These are phyloP conservation scores for Percina caprodes DNA, from an alignment of 2,113 vertebrate genomes.

Conservation along the genomic window DNA sequence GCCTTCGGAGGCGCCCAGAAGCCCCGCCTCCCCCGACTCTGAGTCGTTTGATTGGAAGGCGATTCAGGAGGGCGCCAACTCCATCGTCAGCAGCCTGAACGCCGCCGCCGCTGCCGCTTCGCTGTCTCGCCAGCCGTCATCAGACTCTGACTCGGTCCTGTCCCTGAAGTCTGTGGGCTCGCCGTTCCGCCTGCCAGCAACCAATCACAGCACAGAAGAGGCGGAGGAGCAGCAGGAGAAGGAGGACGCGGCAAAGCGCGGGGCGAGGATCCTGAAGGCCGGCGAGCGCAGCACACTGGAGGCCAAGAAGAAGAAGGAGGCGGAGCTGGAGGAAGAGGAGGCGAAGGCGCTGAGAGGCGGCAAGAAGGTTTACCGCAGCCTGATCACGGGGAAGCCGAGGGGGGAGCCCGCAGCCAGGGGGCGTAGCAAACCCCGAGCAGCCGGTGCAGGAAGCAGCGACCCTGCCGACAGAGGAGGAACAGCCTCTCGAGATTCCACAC, in stretches of 20 bases:
- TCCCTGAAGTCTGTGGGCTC: slow-evolving; percentile 98
- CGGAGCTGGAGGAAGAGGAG: slow-evolving; percentile 58
- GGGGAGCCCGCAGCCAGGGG: slow-evolving; percentile 76
- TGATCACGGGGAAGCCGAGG: slow-evolving; percentile 93
- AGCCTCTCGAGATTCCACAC: slow-evolving; percentile 72
- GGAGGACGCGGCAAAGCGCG: slow-evolving; percentile 80
- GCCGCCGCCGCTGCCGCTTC: slow-evolving; percentile 92
- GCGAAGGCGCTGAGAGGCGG: slow-evolving; percentile 90
- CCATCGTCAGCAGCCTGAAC: slow-evolving; percentile 96
- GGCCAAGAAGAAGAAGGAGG: slow-evolving; percentile 91
- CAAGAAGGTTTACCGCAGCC: slow-evolving; percentile 96
- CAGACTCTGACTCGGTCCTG: slow-evolving; percentile 96
- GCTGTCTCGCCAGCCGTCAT: slow-evolving; percentile 93
- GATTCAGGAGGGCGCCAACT: slow-evolving; percentile 99
- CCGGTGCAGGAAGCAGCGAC: slow-evolving; percentile 38
- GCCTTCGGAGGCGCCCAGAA: slow-evolving; percentile 71
- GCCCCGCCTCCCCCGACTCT: slow-evolving; percentile 89
- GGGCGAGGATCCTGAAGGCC: slow-evolving; percentile 92
- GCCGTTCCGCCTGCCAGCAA: slow-evolving; percentile 90
- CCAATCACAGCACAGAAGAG: slow-evolving; percentile 41
- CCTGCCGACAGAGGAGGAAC: slow-evolving; percentile 40
- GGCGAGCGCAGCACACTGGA: slow-evolving; percentile 92
- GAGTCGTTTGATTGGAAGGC: slow-evolving; percentile 99
- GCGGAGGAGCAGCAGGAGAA: slow-evolving; percentile 12
- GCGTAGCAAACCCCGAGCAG: slow-evolving; percentile 86